Evolutionary conservation across 1,140 invertebrate species (phyloP), one percentile per base, ranked within the genome.

Genomic region (Chironomus tepperi): DNA sequence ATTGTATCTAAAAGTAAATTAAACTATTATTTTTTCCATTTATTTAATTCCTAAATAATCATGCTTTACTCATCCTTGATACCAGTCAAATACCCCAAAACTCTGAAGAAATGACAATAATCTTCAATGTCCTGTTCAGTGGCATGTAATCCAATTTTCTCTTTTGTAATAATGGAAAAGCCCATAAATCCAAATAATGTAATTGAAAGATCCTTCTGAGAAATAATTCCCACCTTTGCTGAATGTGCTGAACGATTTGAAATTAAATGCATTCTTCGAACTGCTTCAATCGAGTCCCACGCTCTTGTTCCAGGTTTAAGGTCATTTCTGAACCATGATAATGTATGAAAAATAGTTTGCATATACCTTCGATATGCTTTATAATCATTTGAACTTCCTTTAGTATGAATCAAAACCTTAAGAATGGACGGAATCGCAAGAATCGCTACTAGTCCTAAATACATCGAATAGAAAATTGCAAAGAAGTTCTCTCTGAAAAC

Each of bases 111-210:
- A 79, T 96, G 93, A 1, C 92, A 81, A 73, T 93, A 89, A 73
- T 91, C 90, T 24, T 88, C 84, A 9, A 84, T 77, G 18, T 73
- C 73, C 8, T 42, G 34, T 2, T 43, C 10, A 12, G 34, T 83
- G 84, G 3, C 79, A 79, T 12, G 84, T 70, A 2, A 94, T 82
- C 0, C 92, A 91, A 42, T 94, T 84, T 43, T 86, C 80, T 70
- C 89, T 81, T 0, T 90, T 87, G 64, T 88, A 87, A 92, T 76
- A 0, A 94, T 77, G 0, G 88, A 85, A 73, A 90, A 89, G 1
- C 93, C 94, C 77, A 96, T 89, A 78, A 97, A 97, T 9, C 91
- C 92, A 77, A 93, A 94, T 79, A 93, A 92, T 0, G 95, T 94
- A 0, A 95, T 78, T 0, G 89, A 89, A 87, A 97, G 88, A 76